A percentile compares a stretch with the other conserved stretches of the same genome.
Evolutionary conservation across 2,797 vertebrate genomes (phyloP).

Genomic region (Acanthis flammea): DNA sequence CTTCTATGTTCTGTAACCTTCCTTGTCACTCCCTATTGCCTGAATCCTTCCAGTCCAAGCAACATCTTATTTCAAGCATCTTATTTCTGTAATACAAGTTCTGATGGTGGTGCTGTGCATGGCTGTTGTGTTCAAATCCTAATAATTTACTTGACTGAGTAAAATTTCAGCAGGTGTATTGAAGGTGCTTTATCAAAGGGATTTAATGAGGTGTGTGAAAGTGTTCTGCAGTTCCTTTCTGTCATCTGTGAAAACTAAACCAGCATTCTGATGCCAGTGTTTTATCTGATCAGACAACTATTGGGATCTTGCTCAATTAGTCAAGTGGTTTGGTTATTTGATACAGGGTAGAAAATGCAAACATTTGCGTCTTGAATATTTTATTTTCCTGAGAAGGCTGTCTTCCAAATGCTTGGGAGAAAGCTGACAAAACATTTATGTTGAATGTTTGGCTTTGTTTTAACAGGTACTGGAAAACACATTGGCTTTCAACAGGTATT

Average conservation of each 20-base stretch:
- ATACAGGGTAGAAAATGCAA: background rate
- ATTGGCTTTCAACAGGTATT: background rate
- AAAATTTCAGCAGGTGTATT: background rate
- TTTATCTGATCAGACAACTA: background rate
- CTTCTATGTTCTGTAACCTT: background rate
- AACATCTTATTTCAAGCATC: background rate
- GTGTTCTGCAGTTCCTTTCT: background rate
- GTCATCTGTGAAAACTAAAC: background rate
- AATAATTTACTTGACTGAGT: background rate
- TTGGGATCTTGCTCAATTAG: background rate
- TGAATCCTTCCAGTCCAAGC: background rate
- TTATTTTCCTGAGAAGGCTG: background rate
- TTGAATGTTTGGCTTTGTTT: background rate
- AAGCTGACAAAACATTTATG: slow-evolving; percentile 24
- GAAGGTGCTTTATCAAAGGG: background rate
- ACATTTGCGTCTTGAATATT: slow-evolving; percentile 48
- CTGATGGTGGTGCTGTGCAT: background rate
- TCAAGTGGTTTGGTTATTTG: background rate
- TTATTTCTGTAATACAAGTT: background rate
- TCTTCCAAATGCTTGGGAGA: slow-evolving; percentile 14
- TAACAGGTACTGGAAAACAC: background rate
- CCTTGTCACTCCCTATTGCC: background rate
- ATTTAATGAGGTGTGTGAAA: background rate
- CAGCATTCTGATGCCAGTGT: background rate
- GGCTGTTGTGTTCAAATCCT: background rate